Percentiles rank a stretch among this genome's conserved stretches.
Evolutionary conservation across 2,113 vertebrate genomes (phyloP).

Genomic region (Axis porcinus): DNA sequence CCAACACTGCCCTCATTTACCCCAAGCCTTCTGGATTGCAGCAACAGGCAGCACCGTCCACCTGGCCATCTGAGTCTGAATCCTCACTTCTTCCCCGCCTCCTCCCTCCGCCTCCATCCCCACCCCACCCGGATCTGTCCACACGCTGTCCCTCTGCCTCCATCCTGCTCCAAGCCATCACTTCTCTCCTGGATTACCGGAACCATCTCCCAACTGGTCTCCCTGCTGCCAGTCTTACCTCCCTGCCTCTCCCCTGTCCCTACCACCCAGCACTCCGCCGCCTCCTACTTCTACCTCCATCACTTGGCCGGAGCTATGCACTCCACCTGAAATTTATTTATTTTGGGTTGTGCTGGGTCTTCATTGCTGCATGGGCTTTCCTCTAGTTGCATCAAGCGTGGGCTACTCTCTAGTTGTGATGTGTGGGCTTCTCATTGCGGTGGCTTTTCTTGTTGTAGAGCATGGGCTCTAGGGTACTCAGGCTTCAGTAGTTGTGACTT

Average conservation of each 20-base stretch:
- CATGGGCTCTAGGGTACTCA: background rate
- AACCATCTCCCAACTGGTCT: background rate
- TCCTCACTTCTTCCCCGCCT: background rate
- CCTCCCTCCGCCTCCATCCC: background rate
- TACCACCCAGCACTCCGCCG: background rate
- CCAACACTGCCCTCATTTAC: background rate
- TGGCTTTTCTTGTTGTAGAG: background rate
- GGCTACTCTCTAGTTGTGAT: background rate
- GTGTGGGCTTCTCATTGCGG: accelerated
- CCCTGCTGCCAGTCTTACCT: background rate
- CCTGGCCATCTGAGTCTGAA: background rate
- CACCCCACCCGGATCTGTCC: accelerated
- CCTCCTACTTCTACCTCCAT: background rate
- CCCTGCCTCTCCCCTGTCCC: background rate
- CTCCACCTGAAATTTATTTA: background rate
- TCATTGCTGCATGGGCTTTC: background rate
- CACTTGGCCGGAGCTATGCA: background rate
- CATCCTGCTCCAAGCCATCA: background rate
- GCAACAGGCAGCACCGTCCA: too few relatives aligned
- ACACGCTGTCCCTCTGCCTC: background rate
- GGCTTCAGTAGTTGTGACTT: background rate
- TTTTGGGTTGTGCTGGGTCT: background rate
- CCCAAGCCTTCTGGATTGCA: background rate
- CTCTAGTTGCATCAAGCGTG: background rate
- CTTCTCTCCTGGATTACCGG: accelerated